Conservation (phyloP, 2,113 vertebrate species). For the Cyanistes caeruleus region DNA sequence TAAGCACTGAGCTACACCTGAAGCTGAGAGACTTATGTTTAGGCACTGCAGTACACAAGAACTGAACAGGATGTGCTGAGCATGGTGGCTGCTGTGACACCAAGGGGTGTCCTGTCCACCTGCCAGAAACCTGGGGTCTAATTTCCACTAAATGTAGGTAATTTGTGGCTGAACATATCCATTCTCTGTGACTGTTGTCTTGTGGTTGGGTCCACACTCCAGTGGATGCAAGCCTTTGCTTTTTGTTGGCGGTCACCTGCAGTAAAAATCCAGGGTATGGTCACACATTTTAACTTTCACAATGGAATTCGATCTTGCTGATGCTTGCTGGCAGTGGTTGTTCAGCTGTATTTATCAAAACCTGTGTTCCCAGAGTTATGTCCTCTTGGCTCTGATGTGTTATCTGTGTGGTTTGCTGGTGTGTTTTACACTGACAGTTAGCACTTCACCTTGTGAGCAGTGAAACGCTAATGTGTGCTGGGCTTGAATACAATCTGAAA, state of each 20-base stretch:
- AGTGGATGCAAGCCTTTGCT: neutral
- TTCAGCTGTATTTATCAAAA: neutral
- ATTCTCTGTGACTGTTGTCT: neutral
- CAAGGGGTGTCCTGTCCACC: neutral
- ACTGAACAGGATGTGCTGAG: neutral
- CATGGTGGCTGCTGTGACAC: neutral
- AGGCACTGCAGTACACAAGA: neutral
- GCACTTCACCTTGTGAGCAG: neutral
- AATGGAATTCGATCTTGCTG: neutral
- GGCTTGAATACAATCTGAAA: neutral
- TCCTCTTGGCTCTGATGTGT: neutral
- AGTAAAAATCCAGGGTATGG: neutral
- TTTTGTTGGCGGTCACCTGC: neutral
- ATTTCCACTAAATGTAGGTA: neutral
- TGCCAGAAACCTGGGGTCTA: neutral
- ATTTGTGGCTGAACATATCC: neutral
- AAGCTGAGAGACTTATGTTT: neutral
- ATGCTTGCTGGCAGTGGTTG: neutral
- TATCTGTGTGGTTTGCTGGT: neutral
- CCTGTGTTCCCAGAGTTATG: neutral
- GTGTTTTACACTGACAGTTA: neutral
- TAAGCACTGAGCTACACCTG: neutral
- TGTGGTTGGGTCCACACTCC: neutral
- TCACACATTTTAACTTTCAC: neutral
- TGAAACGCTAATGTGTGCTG: neutral